Evolutionary conservation across 2,888 invertebrate genomes (phyloP).

Genomic region (Galeopsomyia nigrocyanea): DNA sequence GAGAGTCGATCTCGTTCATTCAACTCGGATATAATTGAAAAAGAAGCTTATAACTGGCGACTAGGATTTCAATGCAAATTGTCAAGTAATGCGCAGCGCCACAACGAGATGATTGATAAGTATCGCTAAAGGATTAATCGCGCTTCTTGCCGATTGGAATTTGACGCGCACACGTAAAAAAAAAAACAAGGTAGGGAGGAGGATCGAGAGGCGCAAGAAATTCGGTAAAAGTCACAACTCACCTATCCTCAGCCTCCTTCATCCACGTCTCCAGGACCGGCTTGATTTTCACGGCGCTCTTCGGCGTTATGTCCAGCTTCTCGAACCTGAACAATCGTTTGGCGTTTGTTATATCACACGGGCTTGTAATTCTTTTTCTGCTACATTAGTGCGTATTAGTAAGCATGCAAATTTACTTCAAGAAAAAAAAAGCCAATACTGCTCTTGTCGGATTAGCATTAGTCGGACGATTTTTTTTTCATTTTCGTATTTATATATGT

Average conservation of each 20-base stretch:
- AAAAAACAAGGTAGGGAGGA: neutral
- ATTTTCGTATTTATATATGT: neutral
- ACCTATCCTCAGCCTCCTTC: conserved; percentile 99
- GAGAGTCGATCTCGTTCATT: conserved; percentile 55
- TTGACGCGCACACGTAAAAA: conserved; percentile 1
- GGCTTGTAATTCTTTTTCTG: conserved; percentile 3
- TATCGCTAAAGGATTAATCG: conserved; percentile 28
- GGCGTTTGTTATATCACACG: conserved; percentile 6
- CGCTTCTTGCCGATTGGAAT: conserved; percentile 23
- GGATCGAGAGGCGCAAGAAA: neutral
- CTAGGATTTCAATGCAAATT: conserved; percentile 2
- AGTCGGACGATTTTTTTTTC: too few species aligned
- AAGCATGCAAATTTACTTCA: conserved; percentile 46
- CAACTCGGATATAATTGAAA: conserved; percentile 57
- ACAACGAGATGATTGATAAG: conserved; percentile 33
- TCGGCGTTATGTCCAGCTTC: conserved; percentile 98
- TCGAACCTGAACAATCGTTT: conserved; percentile 83
- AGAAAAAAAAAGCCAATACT: conserved; percentile 31
- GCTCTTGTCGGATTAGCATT: too few species aligned
- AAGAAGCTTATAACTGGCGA: conserved; percentile 29
- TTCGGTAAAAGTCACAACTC: conserved; percentile 58
- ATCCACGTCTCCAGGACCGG: conserved; percentile 99
- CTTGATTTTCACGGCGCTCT: conserved; percentile 99
- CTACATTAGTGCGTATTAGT: neutral
- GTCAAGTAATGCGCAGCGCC: neutral